phyloP scores from a whole-genome alignment of 2,888 invertebrate species.

The Drosophila infuscata region DNA sequence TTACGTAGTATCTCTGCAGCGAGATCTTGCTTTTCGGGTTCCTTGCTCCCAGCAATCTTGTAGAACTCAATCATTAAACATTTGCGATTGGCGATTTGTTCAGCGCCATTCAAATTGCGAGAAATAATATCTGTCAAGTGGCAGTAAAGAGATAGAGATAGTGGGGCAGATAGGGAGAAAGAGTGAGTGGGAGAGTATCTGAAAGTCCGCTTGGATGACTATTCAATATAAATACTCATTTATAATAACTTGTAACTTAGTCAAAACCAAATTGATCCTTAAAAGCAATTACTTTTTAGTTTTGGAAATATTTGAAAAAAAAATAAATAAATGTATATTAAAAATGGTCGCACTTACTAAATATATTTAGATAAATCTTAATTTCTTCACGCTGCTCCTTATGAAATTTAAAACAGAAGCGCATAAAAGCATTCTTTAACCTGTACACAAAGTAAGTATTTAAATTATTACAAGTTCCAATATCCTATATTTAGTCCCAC shows the following conservation, averaged over 20 bases:
- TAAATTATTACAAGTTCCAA: background rate
- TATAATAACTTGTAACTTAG: too few species aligned
- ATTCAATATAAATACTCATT: background rate
- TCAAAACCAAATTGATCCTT: background rate
- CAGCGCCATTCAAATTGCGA: conserved; percentile 66
- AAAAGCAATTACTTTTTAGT: background rate
- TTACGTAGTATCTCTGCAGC: conserved; percentile 70
- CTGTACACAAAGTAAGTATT: conserved; percentile 16
- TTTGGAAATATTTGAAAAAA: too few species aligned
- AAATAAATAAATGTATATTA: background rate
- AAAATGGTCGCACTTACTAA: conserved; percentile 46
- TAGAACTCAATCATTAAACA: conserved; percentile 75
- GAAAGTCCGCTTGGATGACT: background rate
- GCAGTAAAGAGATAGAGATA: background rate
- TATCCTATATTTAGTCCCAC: conserved; percentile 1
- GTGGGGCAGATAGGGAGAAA: background rate
- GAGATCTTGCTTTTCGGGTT: conserved; percentile 42
- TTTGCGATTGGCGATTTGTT: conserved; percentile 55
- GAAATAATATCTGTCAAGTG: conserved; percentile 62
- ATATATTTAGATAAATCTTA: conserved; percentile 62
- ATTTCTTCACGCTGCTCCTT: conserved; percentile 46
- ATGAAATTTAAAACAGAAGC: conserved; percentile 47
- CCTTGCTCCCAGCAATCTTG: conserved; percentile 54
- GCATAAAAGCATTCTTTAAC: conserved; percentile 67
- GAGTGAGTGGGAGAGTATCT: background rate